A percentile compares a stretch with the other conserved stretches of the same genome.
These are phyloP conservation scores for Mixornis gularis DNA, from an alignment of 2,113 vertebrate species.

Conservation along the genomic window DNA sequence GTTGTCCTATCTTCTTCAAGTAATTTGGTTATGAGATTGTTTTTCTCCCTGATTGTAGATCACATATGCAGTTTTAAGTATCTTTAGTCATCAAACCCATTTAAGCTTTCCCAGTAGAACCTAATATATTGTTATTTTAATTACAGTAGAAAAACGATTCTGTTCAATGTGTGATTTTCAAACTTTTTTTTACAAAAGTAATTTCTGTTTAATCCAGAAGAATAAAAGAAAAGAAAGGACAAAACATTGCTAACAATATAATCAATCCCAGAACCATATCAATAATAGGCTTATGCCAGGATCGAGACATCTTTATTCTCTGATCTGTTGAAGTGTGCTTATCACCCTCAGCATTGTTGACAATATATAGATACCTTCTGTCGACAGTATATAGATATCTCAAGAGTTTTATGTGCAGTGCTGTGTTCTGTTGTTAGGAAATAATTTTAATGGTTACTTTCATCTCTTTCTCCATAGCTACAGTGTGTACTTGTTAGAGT, in stretches of 20 bases:
- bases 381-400: background rate
- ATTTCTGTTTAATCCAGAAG: background rate
- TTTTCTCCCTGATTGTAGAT: background rate
- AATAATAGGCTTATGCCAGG: background rate
- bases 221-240: background rate
- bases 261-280: background rate
- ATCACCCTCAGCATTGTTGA: background rate
- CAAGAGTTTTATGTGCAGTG: background rate
- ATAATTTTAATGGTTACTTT: background rate
- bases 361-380: background rate
- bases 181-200: background rate
- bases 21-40: background rate
- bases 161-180: background rate
- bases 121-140: background rate
- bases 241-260: background rate
- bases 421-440: background rate
- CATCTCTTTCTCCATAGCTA: background rate
- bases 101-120: background rate
- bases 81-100: background rate
- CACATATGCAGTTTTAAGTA: background rate
- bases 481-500: background rate
- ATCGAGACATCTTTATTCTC: background rate
- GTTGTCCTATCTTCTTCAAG: background rate
- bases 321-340: background rate
- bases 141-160: background rate